phyloP scores from a whole-genome alignment of 2,797 vertebrate species.

The Antrozous pallidus region DNA sequence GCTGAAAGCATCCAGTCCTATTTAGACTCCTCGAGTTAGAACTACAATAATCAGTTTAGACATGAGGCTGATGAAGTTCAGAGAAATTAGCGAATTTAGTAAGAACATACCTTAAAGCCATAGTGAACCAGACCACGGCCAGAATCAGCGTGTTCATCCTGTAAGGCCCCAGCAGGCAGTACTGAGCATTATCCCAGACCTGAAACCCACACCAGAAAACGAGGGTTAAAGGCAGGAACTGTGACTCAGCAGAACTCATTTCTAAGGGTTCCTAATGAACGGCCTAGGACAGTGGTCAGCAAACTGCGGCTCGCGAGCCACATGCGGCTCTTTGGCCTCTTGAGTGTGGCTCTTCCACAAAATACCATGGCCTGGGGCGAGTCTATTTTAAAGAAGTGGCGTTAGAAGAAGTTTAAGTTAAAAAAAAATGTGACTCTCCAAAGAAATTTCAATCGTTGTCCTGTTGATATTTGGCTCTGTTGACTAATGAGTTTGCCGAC shows the following conservation, averaged over 20 bases:
- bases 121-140: slow-evolving; percentile 95
- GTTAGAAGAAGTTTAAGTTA: too few relatives aligned
- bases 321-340: too few relatives aligned
- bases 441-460: too few relatives aligned
- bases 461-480: too few relatives aligned
- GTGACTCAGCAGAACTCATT: background rate
- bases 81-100: background rate
- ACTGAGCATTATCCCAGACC: slow-evolving; percentile 95
- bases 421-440: too few relatives aligned
- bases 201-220: slow-evolving; percentile 73
- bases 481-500: too few relatives aligned
- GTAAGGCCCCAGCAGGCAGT: slow-evolving; percentile 91
- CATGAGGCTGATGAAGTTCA: background rate
- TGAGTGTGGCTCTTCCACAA: too few relatives aligned
- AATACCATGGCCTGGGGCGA: too few relatives aligned
- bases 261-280: background rate
- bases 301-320: too few relatives aligned
- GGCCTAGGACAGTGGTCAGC: too few relatives aligned
- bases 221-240: background rate
- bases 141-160: slow-evolving; percentile 93
- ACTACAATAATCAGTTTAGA: background rate
- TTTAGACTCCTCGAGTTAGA: background rate
- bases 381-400: too few relatives aligned
- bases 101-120: slow-evolving; percentile 93
- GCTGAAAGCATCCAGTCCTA: background rate